A percentile compares a stretch with the other conserved stretches of the same genome.
phyloP scores from a whole-genome alignment of 2,797 vertebrate genomes.

The Brachymystax lenok region DNA sequence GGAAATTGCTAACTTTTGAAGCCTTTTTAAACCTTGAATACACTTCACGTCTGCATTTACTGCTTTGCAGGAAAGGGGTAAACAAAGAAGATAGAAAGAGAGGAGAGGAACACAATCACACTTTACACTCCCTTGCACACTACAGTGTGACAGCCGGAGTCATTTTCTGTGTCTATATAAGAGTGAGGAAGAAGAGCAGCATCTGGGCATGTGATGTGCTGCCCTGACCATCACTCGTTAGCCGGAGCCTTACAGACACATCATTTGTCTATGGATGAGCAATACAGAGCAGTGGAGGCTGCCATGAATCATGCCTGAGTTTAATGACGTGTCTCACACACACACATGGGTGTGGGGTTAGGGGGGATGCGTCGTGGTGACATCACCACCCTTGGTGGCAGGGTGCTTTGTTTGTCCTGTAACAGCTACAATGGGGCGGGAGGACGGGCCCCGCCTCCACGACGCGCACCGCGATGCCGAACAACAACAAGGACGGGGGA shows the following conservation, averaged over 20 bases:
- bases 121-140: background rate
- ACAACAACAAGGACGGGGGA: slow-evolving; percentile 37
- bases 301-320: slow-evolving; percentile 35
- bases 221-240: background rate
- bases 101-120: too few relatives aligned
- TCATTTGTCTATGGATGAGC: background rate
- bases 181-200: background rate
- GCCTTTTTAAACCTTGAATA: too few relatives aligned
- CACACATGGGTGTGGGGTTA: slow-evolving; percentile 26
- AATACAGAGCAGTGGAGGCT: background rate
- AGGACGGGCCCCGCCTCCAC: background rate
- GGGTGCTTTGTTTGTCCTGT: slow-evolving; percentile 44
- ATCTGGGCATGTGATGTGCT: slow-evolving; percentile 10
- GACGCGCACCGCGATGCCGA: slow-evolving; percentile 27
- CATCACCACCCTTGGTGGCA: slow-evolving; percentile 42
- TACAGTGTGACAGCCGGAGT: background rate
- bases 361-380: slow-evolving; percentile 22
- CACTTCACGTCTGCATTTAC: too few relatives aligned
- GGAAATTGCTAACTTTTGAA: too few relatives aligned
- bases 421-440: background rate
- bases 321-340: slow-evolving; percentile 25
- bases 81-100: background rate
- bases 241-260: background rate
- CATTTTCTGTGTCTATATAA: background rate
- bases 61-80: background rate